Evolutionary conservation across 2,888 invertebrate species (phyloP).

Genomic region (Drosophila acutilabella): DNA sequence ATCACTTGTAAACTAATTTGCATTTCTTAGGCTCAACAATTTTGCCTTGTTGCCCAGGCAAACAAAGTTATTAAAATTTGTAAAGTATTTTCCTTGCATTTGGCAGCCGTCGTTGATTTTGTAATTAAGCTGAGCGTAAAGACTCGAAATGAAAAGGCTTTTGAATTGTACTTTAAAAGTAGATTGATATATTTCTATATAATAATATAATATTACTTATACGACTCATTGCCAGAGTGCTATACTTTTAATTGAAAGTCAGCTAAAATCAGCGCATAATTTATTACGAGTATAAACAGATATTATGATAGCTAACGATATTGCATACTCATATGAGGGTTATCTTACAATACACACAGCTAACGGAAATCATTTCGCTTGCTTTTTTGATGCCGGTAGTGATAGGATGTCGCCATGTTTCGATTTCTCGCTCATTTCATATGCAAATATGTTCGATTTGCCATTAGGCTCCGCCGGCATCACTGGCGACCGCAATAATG

Average conservation of each 20-base stretch:
- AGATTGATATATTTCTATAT: background rate
- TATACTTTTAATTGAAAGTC: conserved; percentile 41
- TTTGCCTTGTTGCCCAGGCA: conserved; percentile 46
- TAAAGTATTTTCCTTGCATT: conserved; percentile 58
- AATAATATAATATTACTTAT: conserved; percentile 27
- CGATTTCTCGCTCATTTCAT: conserved; percentile 80
- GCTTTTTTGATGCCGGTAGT: conserved; percentile 43
- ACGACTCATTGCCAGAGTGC: conserved; percentile 13
- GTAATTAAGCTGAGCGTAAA: conserved; percentile 53
- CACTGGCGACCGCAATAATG: conserved; percentile 70
- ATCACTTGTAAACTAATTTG: conserved; percentile 77
- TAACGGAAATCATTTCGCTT: conserved; percentile 61
- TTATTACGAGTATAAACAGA: conserved; percentile 59
- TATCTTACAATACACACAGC: conserved; percentile 29
- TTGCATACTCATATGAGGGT: conserved; percentile 39
- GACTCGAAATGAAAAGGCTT: conserved; percentile 8
- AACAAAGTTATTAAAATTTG: conserved; percentile 76
- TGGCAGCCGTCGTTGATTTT: conserved; percentile 59
- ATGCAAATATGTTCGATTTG: conserved; percentile 82
- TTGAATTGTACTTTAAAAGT: conserved; percentile 33
- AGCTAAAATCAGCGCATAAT: conserved; percentile 43
- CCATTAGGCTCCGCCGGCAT: conserved; percentile 65
- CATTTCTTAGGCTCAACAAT: conserved; percentile 69
- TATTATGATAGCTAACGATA: conserved; percentile 60
- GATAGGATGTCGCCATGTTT: conserved; percentile 73